Evolutionary conservation across 2,113 vertebrate genomes (phyloP), one percentile per base, ranked within the genome.

Genomic region (Chlamydotis undulata): DNA sequence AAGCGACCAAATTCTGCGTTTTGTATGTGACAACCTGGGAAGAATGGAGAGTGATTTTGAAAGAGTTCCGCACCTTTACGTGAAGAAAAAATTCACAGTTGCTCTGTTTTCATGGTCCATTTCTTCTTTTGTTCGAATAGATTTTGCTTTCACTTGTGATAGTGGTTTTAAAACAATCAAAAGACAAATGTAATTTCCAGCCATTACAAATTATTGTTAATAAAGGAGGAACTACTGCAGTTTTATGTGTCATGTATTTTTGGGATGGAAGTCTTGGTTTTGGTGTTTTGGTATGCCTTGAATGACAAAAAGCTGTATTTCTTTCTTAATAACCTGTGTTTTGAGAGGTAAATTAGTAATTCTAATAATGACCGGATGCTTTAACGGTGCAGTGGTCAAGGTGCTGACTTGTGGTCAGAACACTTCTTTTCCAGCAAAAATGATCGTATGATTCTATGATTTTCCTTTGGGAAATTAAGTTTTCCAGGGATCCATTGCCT

Each of bases 101-200:
- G 89, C 94, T 76, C 90, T 33, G 78, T 94, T 95, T 97, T 96
- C 82, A 90, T 63, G 89, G 90, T 96, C 56, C 8, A 11, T 79
- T 97, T 89, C 87, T 86, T 43, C 80, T 96, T 98, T 96, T 93
- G 93, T 83, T 94, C 96, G 94, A 94, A 80, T 92, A 96, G 89
- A 83, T 92, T 95, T 95, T 97, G 71, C 56, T 96, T 97, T 97
- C 77, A 92, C 63, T 94, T 93, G 49, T 90, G 64, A 65, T 97
- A 96, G 93, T 21, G 31, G 23, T 97, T 97, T 97, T 91, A 97
- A 97, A 94, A 92, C 87, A 97, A 94, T 96, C 90, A 96, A 95
- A 95, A 96, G 87, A 83, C 61, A 95, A 95, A 95, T 91, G 73
- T 90, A 78, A 94, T 97, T 98, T 96, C 56, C 91, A 96, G 4